Percentiles rank a stretch among this genome's conserved stretches.
phyloP scores from a whole-genome alignment of 2,113 vertebrate genomes.

The Carassius auratus region DNA sequence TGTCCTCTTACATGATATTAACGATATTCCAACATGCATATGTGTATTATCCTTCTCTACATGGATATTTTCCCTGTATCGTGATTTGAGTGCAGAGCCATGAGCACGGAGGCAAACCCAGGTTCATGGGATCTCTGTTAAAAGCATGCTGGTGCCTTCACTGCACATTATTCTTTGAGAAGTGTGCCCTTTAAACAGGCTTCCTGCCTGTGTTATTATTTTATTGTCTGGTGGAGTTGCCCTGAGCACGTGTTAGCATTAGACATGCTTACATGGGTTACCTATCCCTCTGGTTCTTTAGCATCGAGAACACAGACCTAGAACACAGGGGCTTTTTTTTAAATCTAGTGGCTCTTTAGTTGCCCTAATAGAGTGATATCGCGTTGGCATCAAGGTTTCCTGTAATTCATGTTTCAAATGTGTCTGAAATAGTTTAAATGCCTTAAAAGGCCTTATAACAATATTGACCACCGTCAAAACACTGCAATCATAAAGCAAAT shows the following conservation, averaged over 20 bases:
- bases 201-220: slow-evolving; percentile 46
- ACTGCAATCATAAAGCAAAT: background rate
- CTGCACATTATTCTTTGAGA: slow-evolving; percentile 50
- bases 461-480: background rate
- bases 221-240: slow-evolving; percentile 55
- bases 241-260: slow-evolving; percentile 56
- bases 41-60: background rate
- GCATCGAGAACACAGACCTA: background rate
- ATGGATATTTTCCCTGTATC: background rate
- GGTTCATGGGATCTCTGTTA: slow-evolving; percentile 46
- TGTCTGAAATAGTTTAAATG: slow-evolving; percentile 15
- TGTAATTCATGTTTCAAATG: slow-evolving; percentile 15
- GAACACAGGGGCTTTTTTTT: background rate
- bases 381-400: slow-evolving; percentile 5
- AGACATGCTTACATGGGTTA: slow-evolving; percentile 49
- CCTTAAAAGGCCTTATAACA: background rate
- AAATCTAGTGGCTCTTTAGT: background rate
- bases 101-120: background rate
- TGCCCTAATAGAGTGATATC: slow-evolving; percentile 4
- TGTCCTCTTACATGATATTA: background rate
- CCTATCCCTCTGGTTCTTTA: slow-evolving; percentile 25
- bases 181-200: slow-evolving; percentile 58
- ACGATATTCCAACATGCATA: background rate
- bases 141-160: slow-evolving; percentile 38
- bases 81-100: background rate